Evolutionary conservation across 2,888 invertebrate genomes (phyloP), one percentile per base, ranked within the genome.

Genomic region (Quadroppia sp.): DNA sequence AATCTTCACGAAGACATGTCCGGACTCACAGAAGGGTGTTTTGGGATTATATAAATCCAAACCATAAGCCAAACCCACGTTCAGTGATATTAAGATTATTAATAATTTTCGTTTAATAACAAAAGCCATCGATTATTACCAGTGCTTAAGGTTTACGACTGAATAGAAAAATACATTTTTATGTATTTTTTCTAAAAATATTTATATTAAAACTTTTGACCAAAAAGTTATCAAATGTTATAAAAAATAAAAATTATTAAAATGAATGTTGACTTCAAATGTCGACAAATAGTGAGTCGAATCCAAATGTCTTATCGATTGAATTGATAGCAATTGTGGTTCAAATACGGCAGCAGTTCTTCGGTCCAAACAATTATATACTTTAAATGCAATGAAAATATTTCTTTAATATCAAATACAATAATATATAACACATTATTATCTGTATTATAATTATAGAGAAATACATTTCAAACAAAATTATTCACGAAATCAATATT

Each of bases 341-440:
- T 56, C 28, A 56, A 56, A 25, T 30, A 56, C 23, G 56, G 56
- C 56, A 56, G 56, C 56, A 56, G 56, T 56, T 56, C 56, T 15
- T 9, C 17, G 28, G 36, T 36, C 36, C 36, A 36, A 36, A 7
- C 4, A 36, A 7, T 36, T 9, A 36, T 7, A 7, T 36, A 7
- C 9, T 36, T 36, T 36, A 36, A 36, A 36, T 9, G 36, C 9
- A 7, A 7, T 7, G 4, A 7, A 36, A 36, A 36, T 36, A 36
- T 36, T 36, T 36, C 9, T 36, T 36, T 36, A 4, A 36, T 36
- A 7, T 36, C 36, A 36, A 36, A 36, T 7, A 36, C 4, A 36
- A 36, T 9, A 36, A 9, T 7, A 9, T 36, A 36, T 36, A 9
- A 36, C 6, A 36, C 9, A 4, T 7, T 36, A 4, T 36, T 9